A percentile compares a stretch with the other conserved stretches of the same genome.
These are phyloP conservation scores for Crotalus horridus DNA, from an alignment of 2,113 vertebrate species.

Conservation along the genomic window DNA sequence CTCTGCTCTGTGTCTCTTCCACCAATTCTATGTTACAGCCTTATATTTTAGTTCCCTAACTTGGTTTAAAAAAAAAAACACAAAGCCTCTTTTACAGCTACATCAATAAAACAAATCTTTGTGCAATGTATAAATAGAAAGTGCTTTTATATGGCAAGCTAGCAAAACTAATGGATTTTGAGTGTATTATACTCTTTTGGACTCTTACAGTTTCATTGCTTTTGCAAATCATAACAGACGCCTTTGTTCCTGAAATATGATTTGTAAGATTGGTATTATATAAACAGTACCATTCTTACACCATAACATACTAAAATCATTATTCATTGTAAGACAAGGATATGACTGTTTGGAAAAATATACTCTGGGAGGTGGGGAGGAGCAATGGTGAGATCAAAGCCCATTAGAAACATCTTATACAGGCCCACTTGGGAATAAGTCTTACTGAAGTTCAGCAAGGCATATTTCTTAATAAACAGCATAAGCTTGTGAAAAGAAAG, in stretches of 20 bases:
- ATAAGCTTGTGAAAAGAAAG: not conserved
- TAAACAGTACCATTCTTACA: not conserved
- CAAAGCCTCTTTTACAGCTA: constrained; percentile 60
- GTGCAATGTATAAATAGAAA: constrained; percentile 32
- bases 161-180: constrained; percentile 47
- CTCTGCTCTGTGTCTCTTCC: constrained; percentile 24
- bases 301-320: not conserved
- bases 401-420: not conserved
- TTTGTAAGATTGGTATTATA: constrained; percentile 30
- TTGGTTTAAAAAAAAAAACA: constrained; percentile 54
- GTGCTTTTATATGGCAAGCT: constrained; percentile 14
- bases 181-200: constrained; percentile 59
- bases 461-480: not conserved
- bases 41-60: constrained; percentile 51
- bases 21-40: constrained; percentile 43
- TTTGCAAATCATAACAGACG: constrained; percentile 53
- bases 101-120: constrained; percentile 60
- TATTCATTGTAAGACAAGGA: not conserved
- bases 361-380: not conserved
- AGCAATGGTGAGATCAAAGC: not conserved
- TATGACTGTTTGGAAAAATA: not conserved
- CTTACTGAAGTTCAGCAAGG: not conserved
- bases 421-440: not conserved
- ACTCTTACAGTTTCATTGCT: constrained; percentile 41
- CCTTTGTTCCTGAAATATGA: constrained; percentile 35